phyloP scores from a whole-genome alignment of 2,113 vertebrate species.

The Pithys albifrons region DNA sequence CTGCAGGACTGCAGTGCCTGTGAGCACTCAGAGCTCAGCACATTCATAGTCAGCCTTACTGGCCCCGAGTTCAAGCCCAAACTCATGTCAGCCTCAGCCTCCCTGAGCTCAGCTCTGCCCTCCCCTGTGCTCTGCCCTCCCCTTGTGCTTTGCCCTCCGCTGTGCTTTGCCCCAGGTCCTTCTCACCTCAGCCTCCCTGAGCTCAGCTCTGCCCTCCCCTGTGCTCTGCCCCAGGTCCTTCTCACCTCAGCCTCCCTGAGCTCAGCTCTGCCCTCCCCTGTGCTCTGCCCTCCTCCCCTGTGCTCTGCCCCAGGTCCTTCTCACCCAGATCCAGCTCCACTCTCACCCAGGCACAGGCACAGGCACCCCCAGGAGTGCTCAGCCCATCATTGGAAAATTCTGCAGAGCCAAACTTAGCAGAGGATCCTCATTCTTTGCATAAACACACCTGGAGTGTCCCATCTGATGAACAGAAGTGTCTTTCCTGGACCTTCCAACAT shows the following conservation, averaged over 20 bases:
- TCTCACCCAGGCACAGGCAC: no score
- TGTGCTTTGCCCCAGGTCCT: neutral
- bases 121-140: neutral
- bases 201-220: neutral
- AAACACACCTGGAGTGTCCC: neutral
- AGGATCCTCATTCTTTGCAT: neutral
- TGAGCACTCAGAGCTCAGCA: neutral
- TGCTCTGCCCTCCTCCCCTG: neutral
- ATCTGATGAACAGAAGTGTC: neutral
- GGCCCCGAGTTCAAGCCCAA: neutral
- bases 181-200: neutral
- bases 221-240: neutral
- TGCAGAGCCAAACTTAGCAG: neutral
- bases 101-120: neutral
- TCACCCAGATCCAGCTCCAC: neutral
- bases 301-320: neutral
- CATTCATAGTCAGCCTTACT: neutral
- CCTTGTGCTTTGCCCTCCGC: neutral
- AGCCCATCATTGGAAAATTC: neutral
- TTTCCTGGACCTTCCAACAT: neutral
- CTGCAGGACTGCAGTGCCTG: accelerated
- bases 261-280: neutral
- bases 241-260: neutral
- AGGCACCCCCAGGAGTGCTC: neutral
- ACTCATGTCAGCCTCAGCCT: neutral